phyloP scores from a whole-genome alignment of 2,797 vertebrate species.

The Tapera naevia region DNA sequence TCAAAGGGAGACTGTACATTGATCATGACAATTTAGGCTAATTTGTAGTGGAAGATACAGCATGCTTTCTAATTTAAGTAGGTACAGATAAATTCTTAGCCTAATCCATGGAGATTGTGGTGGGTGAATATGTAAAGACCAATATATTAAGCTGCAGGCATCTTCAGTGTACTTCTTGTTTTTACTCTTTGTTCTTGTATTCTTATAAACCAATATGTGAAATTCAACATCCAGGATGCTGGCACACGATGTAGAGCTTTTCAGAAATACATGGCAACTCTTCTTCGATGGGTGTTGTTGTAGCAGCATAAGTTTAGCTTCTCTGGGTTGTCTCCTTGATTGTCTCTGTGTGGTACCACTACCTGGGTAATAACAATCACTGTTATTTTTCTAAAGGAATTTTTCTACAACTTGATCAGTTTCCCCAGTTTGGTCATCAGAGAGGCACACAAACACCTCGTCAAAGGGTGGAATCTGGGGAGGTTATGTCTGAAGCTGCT shows the following conservation, averaged over 20 bases:
- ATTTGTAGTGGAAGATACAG: background rate
- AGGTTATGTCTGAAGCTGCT: background rate
- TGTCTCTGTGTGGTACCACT: background rate
- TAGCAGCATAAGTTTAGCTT: background rate
- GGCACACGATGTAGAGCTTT: background rate
- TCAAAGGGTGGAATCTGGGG: background rate
- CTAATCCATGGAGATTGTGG: background rate
- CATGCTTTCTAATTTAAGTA: background rate
- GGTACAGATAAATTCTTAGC: background rate
- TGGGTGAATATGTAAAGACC: background rate
- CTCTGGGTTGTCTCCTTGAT: background rate
- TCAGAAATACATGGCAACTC: background rate
- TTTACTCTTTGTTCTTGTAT: background rate
- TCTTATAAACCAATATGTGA: background rate
- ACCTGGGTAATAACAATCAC: background rate
- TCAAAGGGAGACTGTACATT: background rate
- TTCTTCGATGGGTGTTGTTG: background rate
- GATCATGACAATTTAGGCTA: background rate
- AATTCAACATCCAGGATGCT: rapidly evolving
- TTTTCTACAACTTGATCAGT: background rate
- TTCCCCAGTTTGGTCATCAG: background rate
- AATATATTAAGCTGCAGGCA: background rate
- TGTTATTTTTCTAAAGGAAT: background rate
- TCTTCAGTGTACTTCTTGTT: background rate
- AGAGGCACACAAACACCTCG: background rate